These are phyloP conservation scores for Nomada fucata DNA, from an alignment of 2,888 invertebrate species.

Conservation along the genomic window DNA sequence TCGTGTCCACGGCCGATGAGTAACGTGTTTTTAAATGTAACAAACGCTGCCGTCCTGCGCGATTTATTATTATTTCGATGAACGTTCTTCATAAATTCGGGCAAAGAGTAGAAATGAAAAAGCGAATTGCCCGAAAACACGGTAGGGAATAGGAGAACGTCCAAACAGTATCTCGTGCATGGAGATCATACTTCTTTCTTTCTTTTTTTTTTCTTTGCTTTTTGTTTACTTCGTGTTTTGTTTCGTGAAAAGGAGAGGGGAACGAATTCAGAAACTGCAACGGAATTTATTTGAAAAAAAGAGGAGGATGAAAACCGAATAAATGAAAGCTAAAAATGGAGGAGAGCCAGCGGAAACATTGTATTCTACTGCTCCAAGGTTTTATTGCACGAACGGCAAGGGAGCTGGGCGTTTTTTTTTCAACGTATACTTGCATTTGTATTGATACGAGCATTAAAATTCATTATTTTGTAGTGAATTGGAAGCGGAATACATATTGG, in stretches of 20 bases:
- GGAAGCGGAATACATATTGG: neutral
- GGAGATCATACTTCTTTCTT: neutral
- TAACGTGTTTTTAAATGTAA: constrained; percentile 47
- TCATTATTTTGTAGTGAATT: constrained; percentile 9
- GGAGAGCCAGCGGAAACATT: constrained; percentile 17
- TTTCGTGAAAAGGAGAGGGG: neutral
- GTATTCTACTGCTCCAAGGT: neutral
- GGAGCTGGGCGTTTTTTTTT: neutral
- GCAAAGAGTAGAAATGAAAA: constrained; percentile 16
- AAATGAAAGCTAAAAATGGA: constrained; percentile 23
- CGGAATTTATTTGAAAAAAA: constrained; percentile 18
- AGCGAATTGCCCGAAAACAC: constrained; percentile 28
- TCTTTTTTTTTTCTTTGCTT: neutral
- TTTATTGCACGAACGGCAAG: neutral
- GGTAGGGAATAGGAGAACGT: constrained; percentile 3
- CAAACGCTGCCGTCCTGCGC: constrained; percentile 15
- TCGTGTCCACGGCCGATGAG: constrained; percentile 27
- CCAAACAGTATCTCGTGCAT: constrained; percentile 3
- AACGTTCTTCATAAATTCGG: constrained; percentile 44
- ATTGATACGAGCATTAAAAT: constrained; percentile 22
- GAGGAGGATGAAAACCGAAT: neutral
- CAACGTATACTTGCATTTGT: neutral
- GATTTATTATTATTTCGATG: constrained; percentile 51
- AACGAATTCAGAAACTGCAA: constrained; percentile 23
- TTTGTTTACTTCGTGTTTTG: neutral